Conservation (phyloP, 2,797 vertebrate genomes). For the Parauchenoglanis punctatus region DNA sequence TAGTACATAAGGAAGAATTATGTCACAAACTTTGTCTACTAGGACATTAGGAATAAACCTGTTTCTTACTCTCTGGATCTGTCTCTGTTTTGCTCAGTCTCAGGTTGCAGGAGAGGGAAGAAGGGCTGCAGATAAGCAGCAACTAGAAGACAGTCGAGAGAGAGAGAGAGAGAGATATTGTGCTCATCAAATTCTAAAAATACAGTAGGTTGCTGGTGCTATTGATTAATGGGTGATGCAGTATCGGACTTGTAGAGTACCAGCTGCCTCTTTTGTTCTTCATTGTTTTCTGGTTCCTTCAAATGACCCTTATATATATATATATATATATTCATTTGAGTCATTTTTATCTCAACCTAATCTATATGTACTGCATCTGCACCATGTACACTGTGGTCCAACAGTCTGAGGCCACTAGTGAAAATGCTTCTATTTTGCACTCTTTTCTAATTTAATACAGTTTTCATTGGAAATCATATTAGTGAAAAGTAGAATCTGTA, state of each 20-base stretch:
- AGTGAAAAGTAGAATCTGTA: not conserved
- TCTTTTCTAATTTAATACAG: not conserved
- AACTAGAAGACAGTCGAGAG: not conserved
- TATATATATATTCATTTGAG: too few relatives aligned
- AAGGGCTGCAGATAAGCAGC: not conserved
- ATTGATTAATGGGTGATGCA: conserved; percentile 64
- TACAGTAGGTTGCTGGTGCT: conserved; percentile 60
- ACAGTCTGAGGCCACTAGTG: not conserved
- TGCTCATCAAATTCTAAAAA: conserved; percentile 54
- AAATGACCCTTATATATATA: not conserved
- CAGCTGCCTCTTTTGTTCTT: conserved; percentile 41
- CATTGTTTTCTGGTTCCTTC: not conserved
- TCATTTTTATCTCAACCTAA: not conserved
- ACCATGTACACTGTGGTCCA: not conserved
- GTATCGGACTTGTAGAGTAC: conserved; percentile 63
- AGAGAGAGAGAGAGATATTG: not conserved
- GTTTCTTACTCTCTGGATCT: not conserved
- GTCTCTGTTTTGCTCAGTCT: not conserved
- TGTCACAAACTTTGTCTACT: not conserved
- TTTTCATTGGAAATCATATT: not conserved
- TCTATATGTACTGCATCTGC: not conserved
- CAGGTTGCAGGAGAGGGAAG: not conserved
- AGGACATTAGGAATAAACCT: not conserved
- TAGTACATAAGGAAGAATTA: not conserved
- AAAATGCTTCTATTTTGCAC: not conserved